Base-by-base conservation (phyloP, 2,113 vertebrate species). In the Laticauda colubrina region DNA sequence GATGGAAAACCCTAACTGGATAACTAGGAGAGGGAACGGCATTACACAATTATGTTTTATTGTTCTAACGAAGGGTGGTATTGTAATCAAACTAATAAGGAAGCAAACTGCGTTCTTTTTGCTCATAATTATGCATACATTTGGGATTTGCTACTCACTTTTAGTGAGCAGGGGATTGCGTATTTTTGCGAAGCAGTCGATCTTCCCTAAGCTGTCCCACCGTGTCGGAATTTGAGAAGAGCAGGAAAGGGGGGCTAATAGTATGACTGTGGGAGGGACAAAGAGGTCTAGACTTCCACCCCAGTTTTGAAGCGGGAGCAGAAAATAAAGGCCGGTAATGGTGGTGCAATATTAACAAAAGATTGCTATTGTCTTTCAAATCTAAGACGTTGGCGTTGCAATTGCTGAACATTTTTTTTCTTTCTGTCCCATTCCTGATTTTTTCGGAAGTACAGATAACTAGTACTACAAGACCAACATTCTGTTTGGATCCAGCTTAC, bases 311-410 rank as follows among this genome's bases (percentile, higher is more conserved):
- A 89, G 87, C 21, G 54, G 23, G 48, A 5, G 48, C n/a, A 45
- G 29, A 45, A 5, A 20, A 26, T 61, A 53, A 1, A 4, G 10
- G 24, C 48, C 55, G 92, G 88, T 39, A 18, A 54, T 64, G 88
- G 51, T 54, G 95, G 95, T 96, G 96, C 95, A 95, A 96, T 96
- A 55, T 0, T 0, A 43, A 29, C 94, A 0, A 64, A 54, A 14
- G 85, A 2, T 9, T 61, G 0, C 54, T 89, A 26, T 87, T 48
- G 87, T 89, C 14, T 48, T 59, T 51, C n/a, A 45, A 48, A 53
- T 26, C 48, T 75, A 18, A 61, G 94, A 94, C 94, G 94, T n/a
- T 57, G 53, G 57, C 75, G 87, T 55, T 51, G 15, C 2, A 54
- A 0, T 21, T 1, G 89, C 93, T 2, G 59, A 90, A 91, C 75